Evolutionary conservation across 2,113 vertebrate genomes (phyloP).

Genomic region (Asarcornis scutulata): DNA sequence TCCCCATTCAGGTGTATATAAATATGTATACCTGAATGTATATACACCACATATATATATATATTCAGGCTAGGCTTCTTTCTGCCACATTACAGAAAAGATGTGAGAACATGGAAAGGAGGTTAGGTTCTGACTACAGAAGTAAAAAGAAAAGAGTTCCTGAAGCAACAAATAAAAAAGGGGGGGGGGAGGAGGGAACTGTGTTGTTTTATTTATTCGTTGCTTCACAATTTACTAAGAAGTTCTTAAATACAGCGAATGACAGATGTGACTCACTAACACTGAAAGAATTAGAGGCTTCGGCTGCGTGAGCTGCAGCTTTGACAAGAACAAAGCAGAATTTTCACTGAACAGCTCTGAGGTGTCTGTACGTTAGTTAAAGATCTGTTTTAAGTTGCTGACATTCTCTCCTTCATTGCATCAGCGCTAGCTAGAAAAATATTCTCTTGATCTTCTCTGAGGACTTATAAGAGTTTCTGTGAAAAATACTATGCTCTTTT

Average conservation of each 20-base stretch:
- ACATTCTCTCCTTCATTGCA: background rate
- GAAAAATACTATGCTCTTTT: background rate
- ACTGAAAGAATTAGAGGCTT: background rate
- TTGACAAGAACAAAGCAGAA: background rate
- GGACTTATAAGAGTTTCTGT: background rate
- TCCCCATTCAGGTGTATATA: constrained; percentile 57
- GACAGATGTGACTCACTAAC: background rate
- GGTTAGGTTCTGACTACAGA: background rate
- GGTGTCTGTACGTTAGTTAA: background rate
- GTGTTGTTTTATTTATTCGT: background rate
- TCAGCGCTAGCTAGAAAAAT: background rate
- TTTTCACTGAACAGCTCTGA: background rate
- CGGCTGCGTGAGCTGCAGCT: background rate
- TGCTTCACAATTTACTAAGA: background rate
- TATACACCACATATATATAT: no score
- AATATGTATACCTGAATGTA: no score
- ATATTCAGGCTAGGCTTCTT: background rate
- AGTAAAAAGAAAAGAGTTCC: background rate
- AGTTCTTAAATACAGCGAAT: background rate
- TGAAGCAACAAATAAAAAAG: background rate
- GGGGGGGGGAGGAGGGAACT: background rate
- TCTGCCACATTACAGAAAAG: background rate
- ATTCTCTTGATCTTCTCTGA: background rate
- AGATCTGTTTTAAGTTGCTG: background rate
- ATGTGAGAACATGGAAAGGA: background rate